Base-by-base conservation (phyloP, 2,797 vertebrate genomes). In the Bryconaethiops microstoma region DNA sequence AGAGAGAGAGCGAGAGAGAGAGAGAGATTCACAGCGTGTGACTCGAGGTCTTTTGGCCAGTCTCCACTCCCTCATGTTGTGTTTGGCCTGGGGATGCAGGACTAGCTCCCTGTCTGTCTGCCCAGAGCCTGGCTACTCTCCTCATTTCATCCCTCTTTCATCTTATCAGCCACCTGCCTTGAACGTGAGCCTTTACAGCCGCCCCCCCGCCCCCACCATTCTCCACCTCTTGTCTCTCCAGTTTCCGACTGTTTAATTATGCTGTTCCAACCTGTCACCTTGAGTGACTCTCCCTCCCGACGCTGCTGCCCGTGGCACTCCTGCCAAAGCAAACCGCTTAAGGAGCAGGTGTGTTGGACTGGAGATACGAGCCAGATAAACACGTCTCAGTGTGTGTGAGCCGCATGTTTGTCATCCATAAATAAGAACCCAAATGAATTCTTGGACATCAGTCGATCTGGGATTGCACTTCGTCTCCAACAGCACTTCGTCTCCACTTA, bases 121-220 rank as follows among this genome's bases (percentile, higher is more conserved):
- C 78, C 79, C 77, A 78, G 52, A 84, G 65, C 39, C 74, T 76
- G 82, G 78, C 82, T 50, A 16, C 65, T 48, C 63, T 80, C 73
- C 42, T 68, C 67, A 7, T 76, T 79, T 74, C 77, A 80, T 80
- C 78, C 67, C 68, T 71, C 81, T 82, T 88, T 86, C 84, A 88
- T 86, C 87, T 85, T 76, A 86, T 86, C 83, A 82, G 76, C 79
- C 84, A 84, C 82, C 86, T 85, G 86, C 78, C 74, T 76, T 68
- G 72, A 82, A 82, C 67, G 76, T 12, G 67, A 67, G 79, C 48
- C 63, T 54, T 48, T 48, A 74, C 54, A 63, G 9, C 42, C 59
- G 60, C 40, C 64, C 48, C 40, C 52, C 48, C 23, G 77, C 57
- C 73, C 23, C 19, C n/a, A 16, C 59, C 78, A 73, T 48, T 40